phyloP scores from a whole-genome alignment of 2,113 vertebrate species.

The Dinomys branickii region DNA sequence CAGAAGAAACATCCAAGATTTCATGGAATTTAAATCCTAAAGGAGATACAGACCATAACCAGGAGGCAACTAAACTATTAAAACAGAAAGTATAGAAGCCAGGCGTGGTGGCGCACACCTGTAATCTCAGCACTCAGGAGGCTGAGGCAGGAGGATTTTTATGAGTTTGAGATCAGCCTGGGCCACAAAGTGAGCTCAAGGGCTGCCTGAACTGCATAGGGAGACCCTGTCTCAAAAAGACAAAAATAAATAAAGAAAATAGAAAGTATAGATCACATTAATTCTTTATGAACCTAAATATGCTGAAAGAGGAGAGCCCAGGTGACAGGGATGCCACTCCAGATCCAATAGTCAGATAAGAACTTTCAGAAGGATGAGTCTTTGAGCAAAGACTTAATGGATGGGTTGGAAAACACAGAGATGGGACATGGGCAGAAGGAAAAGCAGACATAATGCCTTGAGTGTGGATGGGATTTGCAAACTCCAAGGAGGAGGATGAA shows the following conservation, averaged over 20 bases:
- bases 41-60: background rate
- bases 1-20: background rate
- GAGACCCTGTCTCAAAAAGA: no score
- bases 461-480: background rate
- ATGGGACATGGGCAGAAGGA: background rate
- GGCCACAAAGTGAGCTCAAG: no score
- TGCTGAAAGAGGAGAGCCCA: background rate
- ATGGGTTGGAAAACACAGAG: background rate
- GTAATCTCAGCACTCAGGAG: no score
- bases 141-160: no score
- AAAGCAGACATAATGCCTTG: background rate
- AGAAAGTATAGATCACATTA: background rate
- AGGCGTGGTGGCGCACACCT: no score
- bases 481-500: background rate
- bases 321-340: background rate
- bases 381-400: background rate
- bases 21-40: background rate
- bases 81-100: background rate
- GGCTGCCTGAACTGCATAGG: no score
- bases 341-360: background rate
- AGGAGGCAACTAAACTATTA: background rate
- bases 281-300: background rate
- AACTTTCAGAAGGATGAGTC: background rate
- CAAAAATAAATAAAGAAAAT: no score
- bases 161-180: no score